phyloP scores from a whole-genome alignment of 1,140 invertebrate species.

The Macrobrachium rosenbergii region DNA sequence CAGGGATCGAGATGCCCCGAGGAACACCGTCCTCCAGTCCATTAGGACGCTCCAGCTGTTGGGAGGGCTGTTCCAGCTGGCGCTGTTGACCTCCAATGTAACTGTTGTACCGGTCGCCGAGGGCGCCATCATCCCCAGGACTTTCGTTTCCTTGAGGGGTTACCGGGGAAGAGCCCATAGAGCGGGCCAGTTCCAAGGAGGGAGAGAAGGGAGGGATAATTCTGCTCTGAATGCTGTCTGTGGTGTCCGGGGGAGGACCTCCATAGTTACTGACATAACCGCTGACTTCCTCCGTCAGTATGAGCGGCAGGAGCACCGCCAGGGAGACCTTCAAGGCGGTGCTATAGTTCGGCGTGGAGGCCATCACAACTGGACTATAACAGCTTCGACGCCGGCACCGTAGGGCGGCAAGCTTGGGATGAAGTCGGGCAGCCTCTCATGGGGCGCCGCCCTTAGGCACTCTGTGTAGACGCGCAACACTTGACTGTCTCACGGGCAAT shows the following conservation, averaged over 20 bases:
- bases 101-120: too few relatives aligned
- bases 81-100: neutral
- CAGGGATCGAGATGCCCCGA: neutral
- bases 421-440: slow-evolving; percentile 11
- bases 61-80: neutral
- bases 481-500: too few relatives aligned
- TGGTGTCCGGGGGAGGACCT: neutral
- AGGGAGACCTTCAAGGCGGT: neutral
- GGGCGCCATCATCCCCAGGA: neutral
- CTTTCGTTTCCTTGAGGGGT: slow-evolving; percentile 22
- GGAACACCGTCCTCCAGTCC: neutral
- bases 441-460: neutral
- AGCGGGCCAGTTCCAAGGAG: slow-evolving; percentile 35
- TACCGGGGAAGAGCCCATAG: slow-evolving; percentile 36
- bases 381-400: slow-evolving; percentile 9
- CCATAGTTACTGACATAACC: neutral
- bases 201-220: slow-evolving; percentile 42
- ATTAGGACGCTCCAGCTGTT: neutral
- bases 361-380: neutral
- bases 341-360: neutral
- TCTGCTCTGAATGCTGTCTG: neutral
- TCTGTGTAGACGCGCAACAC: neutral
- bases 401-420: neutral
- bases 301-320: neutral
- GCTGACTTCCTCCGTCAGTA: neutral